A percentile compares a stretch with the other conserved stretches of the same genome.
Evolutionary conservation across 2,888 invertebrate species (phyloP).

Genomic region (Epinotia nisella): DNA sequence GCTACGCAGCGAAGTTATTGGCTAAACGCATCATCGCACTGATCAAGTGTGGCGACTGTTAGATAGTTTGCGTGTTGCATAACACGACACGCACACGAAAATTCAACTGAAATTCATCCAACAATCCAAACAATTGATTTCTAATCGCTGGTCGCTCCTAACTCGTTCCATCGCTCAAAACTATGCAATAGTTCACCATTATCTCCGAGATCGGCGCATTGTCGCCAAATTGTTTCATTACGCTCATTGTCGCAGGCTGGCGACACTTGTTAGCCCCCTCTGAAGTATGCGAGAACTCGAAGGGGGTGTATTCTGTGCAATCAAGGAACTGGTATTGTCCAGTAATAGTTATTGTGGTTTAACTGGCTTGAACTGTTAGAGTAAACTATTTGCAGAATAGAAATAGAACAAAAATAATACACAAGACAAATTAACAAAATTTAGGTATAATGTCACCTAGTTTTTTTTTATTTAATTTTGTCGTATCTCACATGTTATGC

Average conservation of each 20-base stretch:
- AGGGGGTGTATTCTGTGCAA: conserved; percentile 17
- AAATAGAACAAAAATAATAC: background rate
- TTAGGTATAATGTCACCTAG: too few species aligned
- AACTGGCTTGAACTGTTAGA: background rate
- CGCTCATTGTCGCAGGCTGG: conserved; percentile 60
- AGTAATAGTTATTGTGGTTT: conserved; percentile 15
- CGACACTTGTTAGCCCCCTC: conserved; percentile 45
- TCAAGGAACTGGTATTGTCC: conserved; percentile 12
- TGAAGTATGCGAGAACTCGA: background rate
- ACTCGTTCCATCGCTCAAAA: conserved; percentile 39
- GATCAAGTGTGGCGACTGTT: too few species aligned
- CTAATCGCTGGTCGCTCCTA: conserved; percentile 19
- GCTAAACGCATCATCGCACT: too few species aligned
- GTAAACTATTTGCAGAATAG: background rate
- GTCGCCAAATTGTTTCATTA: conserved; percentile 75
- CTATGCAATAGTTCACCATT: conserved; percentile 56
- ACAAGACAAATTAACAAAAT: background rate
- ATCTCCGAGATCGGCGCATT: conserved; percentile 57
- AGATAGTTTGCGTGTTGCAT: too few species aligned
- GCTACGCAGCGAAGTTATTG: too few species aligned
- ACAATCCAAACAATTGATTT: background rate
- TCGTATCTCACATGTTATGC: too few species aligned
- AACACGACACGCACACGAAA: too few species aligned
- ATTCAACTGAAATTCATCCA: too few species aligned
- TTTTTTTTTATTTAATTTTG: too few species aligned